Evolutionary conservation across 2,113 vertebrate species (phyloP).

Genomic region (Oenanthe oenanthe): DNA sequence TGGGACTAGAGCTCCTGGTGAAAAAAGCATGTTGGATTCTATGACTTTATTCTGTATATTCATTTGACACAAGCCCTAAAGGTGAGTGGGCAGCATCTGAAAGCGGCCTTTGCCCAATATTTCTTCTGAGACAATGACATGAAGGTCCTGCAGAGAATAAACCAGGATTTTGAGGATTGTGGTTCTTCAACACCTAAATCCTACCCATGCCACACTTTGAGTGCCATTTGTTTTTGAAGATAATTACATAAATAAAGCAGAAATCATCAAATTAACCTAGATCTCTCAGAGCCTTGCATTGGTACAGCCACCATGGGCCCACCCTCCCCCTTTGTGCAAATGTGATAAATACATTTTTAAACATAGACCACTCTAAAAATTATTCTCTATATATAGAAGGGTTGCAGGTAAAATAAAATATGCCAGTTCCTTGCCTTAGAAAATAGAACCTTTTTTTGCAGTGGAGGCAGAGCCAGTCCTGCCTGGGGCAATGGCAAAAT

Average conservation of each 20-base stretch:
- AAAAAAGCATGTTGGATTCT: background rate
- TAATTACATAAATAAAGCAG: background rate
- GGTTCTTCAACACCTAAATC: background rate
- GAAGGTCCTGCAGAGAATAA: background rate
- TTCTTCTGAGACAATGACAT: background rate
- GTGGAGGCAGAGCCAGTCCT: background rate
- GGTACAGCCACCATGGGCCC: background rate
- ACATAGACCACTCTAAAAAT: background rate
- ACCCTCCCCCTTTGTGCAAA: background rate
- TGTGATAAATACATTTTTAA: background rate
- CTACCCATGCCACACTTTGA: background rate
- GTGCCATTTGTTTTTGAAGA: background rate
- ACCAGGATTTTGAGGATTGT: background rate
- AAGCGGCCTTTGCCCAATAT: background rate
- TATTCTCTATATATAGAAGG: background rate
- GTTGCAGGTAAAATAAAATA: background rate
- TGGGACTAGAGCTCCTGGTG: background rate
- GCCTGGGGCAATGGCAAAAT: background rate
- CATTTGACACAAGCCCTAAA: background rate
- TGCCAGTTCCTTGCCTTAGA: background rate
- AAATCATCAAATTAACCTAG: background rate
- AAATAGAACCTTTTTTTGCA: background rate
- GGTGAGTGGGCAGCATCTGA: background rate
- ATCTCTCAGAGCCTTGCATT: background rate
- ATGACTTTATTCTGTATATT: background rate